These are phyloP conservation scores for Amaurobius ferox DNA, from an alignment of 2,888 invertebrate genomes.

Conservation along the genomic window DNA sequence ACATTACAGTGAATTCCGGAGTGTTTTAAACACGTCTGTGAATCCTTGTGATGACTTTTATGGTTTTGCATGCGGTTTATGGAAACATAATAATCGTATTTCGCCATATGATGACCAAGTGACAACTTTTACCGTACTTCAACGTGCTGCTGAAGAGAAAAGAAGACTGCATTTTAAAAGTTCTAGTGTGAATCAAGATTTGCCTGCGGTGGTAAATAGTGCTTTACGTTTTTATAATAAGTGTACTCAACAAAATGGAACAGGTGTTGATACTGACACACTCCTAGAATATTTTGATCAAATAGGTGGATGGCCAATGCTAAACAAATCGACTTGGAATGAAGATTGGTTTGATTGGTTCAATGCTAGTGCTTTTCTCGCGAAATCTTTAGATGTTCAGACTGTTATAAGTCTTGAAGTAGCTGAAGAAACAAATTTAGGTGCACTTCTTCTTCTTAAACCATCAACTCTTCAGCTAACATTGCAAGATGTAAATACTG, in stretches of 20 bases:
- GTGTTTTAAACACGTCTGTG: conserved; percentile 13
- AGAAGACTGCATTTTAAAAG: conserved; percentile 18
- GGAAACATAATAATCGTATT: conserved; percentile 17
- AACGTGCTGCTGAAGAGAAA: background rate
- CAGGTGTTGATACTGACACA: background rate
- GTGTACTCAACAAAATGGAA: conserved; percentile 21
- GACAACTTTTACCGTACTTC: conserved; percentile 9
- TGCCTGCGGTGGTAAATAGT: conserved; percentile 39
- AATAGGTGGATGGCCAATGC: conserved; percentile 55
- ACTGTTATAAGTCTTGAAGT: conserved; percentile 16
- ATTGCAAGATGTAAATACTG: background rate
- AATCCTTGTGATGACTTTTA: conserved; percentile 62
- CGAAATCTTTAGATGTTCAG: conserved; percentile 23
- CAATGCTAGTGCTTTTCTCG: conserved; percentile 35
- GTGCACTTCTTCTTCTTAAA: conserved; percentile 31
- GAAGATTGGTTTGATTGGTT: conserved; percentile 27
- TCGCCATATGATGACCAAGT: background rate
- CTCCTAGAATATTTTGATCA: conserved; percentile 20
- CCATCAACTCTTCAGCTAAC: background rate
- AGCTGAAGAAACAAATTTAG: conserved; percentile 21
- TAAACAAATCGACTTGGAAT: conserved; percentile 10
- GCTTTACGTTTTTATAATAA: conserved; percentile 33
- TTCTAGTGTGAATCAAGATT: background rate
- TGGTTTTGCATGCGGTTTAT: conserved; percentile 45
- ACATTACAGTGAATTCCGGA: no score